These are phyloP conservation scores for Lasius platythorax DNA, from an alignment of 2,888 invertebrate species.

Conservation along the genomic window DNA sequence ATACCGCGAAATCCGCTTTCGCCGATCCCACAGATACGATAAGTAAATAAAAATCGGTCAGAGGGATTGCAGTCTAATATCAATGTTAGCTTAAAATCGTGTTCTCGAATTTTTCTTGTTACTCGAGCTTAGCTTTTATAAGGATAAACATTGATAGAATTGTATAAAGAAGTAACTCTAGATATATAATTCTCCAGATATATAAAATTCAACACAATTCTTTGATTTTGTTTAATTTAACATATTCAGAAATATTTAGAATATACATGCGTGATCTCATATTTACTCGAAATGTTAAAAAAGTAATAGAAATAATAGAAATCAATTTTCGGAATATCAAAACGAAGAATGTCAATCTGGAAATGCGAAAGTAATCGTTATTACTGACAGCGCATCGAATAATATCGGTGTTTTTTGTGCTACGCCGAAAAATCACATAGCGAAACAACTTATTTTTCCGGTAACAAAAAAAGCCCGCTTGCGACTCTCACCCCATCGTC, in stretches of 20 bases:
- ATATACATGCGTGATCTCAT: not conserved
- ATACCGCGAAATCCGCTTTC: conserved; percentile 44
- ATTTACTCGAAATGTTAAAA: not conserved
- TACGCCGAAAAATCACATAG: conserved; percentile 37
- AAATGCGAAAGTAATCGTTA: conserved; percentile 16
- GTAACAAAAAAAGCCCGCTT: conserved; percentile 30
- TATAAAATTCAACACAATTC: not conserved
- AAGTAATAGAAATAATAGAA: not conserved
- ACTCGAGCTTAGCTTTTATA: not conserved
- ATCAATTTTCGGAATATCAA: not conserved
- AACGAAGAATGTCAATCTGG: not conserved
- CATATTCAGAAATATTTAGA: not conserved
- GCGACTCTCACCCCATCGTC: conserved; percentile 32
- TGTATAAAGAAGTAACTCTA: not conserved
- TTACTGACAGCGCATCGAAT: not conserved
- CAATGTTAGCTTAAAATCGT: not conserved
- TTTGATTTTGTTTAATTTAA: not conserved
- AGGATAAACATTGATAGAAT: not conserved
- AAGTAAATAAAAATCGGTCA: conserved; percentile 31
- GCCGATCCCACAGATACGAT: conserved; percentile 30
- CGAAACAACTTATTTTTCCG: conserved; percentile 36
- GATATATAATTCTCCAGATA: not conserved
- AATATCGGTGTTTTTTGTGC: conserved; percentile 4
- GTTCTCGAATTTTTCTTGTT: not conserved
- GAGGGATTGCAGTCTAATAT: not conserved